phyloP scores from a whole-genome alignment of 2,113 vertebrate species.

The Petrocephalus zakoni region DNA sequence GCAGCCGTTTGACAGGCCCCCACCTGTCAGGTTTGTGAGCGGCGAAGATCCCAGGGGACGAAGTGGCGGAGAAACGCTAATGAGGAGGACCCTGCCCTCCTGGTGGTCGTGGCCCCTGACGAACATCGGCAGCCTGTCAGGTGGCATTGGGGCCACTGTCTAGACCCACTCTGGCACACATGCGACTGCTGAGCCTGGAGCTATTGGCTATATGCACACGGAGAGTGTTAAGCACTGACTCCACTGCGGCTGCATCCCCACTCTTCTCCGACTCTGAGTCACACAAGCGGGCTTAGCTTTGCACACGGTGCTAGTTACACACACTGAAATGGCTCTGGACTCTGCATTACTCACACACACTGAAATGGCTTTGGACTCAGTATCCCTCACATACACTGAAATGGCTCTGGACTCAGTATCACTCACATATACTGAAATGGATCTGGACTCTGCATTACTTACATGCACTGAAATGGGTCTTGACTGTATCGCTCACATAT shows the following conservation, averaged over 20 bases:
- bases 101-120: not conserved
- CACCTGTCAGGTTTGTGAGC: not conserved
- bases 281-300: not conserved
- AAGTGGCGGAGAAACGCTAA: not conserved
- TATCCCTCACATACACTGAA: not conserved
- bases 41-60: not conserved
- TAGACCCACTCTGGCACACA: not conserved
- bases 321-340: not conserved
- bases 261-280: not conserved
- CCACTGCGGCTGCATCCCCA: not conserved
- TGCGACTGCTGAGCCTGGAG: not conserved
- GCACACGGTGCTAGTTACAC: not conserved
- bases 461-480: not conserved
- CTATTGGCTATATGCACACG: not conserved
- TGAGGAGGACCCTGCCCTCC: not conserved
- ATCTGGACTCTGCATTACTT: not conserved
- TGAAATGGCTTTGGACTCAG: not conserved
- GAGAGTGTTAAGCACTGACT: not conserved
- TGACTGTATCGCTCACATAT: not conserved
- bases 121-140: constrained; percentile 2
- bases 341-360: not conserved
- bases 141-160: not conserved
- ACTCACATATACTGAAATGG: not conserved
- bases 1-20: not conserved
- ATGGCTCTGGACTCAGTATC: not conserved